These are phyloP conservation scores for Lophius piscatorius DNA, from an alignment of 2,113 vertebrate species.

Conservation along the genomic window DNA sequence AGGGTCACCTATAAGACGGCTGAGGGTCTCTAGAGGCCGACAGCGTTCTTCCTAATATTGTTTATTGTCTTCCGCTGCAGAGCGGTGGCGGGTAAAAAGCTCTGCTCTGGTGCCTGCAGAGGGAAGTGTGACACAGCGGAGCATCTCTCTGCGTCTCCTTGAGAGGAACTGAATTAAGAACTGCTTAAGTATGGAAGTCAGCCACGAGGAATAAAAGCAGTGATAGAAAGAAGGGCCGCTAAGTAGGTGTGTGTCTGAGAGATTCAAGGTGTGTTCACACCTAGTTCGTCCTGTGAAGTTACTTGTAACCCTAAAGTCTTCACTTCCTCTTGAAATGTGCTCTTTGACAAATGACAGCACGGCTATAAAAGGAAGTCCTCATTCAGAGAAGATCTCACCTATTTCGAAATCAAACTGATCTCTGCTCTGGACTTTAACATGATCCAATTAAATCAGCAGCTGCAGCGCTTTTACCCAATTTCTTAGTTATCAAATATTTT, in stretches of 20 bases:
- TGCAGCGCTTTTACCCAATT: no score
- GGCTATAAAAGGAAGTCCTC: neutral
- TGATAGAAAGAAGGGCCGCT: conserved; percentile 37
- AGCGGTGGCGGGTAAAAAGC: no score
- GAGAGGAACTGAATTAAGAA: conserved; percentile 27
- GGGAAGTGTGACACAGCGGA: conserved; percentile 60
- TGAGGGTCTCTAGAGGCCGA: no score
- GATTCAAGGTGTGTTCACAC: conserved; percentile 51
- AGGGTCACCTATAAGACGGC: no score
- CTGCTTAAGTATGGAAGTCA: conserved; percentile 53
- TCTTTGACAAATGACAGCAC: conserved; percentile 35
- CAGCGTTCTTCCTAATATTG: no score
- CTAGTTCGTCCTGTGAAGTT: conserved; percentile 38
- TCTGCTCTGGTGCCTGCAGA: conserved; percentile 60
- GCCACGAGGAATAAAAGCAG: conserved; percentile 19
- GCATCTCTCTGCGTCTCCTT: conserved; percentile 25
- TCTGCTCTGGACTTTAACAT: no score
- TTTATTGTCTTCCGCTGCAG: no score
- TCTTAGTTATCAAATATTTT: no score
- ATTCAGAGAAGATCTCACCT: no score
- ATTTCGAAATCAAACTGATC: no score
- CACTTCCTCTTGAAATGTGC: conserved; percentile 34
- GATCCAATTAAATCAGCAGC: no score
- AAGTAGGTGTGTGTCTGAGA: conserved; percentile 41
- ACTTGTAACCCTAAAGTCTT: conserved; percentile 32